Base-by-base conservation (phyloP, 2,888 invertebrate species). In the Heliconius ismenius region DNA sequence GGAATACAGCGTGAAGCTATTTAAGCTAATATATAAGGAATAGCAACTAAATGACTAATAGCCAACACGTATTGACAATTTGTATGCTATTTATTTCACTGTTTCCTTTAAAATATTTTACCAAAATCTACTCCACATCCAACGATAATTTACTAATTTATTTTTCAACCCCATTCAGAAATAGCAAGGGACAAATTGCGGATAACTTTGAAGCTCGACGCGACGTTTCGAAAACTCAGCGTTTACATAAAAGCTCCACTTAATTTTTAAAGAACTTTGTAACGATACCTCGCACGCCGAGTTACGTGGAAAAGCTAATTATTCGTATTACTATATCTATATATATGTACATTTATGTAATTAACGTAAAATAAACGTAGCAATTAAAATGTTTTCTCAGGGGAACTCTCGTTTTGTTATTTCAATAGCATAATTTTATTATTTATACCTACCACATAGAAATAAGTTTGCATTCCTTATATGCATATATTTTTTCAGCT, bases 231-330 rank as follows among this genome's bases (percentile, higher is more conserved):
- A 70, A 54, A 70, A 70, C n/a, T 54, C 69, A n/a, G 32, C 69
- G 32, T 54, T 70, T 32, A 58, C 36, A 70, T 70, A 36, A 58
- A 70, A 70, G 70, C 70, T 24, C 70, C 36, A 58, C 70, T 70
- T 70, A 58, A 58, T 58, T 70, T 69, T 58, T 70, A 70, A 70
- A 70, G 32, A 70, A 70, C 70, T 70, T 70, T 58, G 70, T 70
- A 58, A 70, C 70, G 70, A 70, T 70, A 36, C 70, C 70, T 70
- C 70, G 58, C 58, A 70, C 70, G 36, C 32, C 9, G 70, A 32
- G 58, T n/a, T 28, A 36, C 32, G 58, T 70, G 32, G 32, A 58
- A 32, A 58, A 70, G 58, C 70, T 70, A 58, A 58, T 32, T 58
- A 70, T 70, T 32, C 32, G 13, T 36, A 70, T 69, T 70, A 58